Evolutionary conservation across 2,888 invertebrate species (phyloP).

Genomic region (Andrena haemorrhoa): DNA sequence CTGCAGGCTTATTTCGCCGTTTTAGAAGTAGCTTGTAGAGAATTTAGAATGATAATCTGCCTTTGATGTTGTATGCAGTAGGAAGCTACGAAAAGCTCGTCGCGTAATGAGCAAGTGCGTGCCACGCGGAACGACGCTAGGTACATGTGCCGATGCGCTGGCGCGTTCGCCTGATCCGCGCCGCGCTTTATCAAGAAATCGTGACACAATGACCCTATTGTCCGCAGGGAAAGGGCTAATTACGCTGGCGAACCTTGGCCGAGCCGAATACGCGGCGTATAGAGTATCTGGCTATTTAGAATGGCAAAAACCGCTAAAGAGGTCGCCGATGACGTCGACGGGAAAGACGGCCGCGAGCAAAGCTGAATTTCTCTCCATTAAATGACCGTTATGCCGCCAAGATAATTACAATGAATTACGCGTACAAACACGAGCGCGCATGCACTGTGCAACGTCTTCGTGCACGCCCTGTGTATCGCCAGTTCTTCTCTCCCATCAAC

Average conservation of each 20-base stretch:
- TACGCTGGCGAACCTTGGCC: slow-evolving; percentile 27
- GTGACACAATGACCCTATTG: slow-evolving; percentile 56
- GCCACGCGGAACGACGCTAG: background rate
- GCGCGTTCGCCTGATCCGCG: background rate
- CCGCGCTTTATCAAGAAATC: slow-evolving; percentile 51
- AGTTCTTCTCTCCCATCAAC: background rate
- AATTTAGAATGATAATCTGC: slow-evolving; percentile 26
- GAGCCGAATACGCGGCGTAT: background rate
- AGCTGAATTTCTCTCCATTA: slow-evolving; percentile 62
- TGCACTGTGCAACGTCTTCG: slow-evolving; percentile 20
- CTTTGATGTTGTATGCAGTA: slow-evolving; percentile 41
- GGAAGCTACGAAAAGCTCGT: slow-evolving; percentile 29
- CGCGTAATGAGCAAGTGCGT: slow-evolving; percentile 48
- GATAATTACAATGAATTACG: slow-evolving; percentile 79
- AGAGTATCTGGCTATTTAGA: slow-evolving; percentile 1
- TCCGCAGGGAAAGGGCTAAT: slow-evolving; percentile 53
- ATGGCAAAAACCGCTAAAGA: slow-evolving; percentile 42
- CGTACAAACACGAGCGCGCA: slow-evolving; percentile 50
- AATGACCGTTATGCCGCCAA: slow-evolving; percentile 64
- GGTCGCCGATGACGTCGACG: slow-evolving; percentile 47
- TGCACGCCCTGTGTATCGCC: slow-evolving; percentile 10
- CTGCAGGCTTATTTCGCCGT: background rate
- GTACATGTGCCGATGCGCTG: background rate
- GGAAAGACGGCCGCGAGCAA: slow-evolving; percentile 41
- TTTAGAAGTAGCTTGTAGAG: background rate